A percentile compares a stretch with the other conserved stretches of the same genome.
Evolutionary conservation across 2,797 vertebrate genomes (phyloP).

Genomic region (Micrastur ruficollis): DNA sequence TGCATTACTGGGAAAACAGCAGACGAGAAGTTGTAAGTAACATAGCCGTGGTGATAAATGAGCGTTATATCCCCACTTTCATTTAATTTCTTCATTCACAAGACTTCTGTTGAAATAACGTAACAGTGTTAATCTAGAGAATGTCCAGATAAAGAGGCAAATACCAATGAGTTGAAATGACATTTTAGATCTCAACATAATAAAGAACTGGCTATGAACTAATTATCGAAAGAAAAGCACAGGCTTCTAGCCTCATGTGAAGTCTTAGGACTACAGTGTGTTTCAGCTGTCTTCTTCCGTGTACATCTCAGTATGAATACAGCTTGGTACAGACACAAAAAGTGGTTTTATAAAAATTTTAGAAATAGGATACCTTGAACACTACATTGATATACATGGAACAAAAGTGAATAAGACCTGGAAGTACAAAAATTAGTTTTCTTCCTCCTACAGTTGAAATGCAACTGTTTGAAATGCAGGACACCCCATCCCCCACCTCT

Average conservation of each 20-base stretch:
- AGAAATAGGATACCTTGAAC: not conserved
- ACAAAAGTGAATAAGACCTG: not conserved
- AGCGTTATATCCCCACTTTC: not conserved
- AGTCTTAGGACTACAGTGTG: not conserved
- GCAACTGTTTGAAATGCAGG: not conserved
- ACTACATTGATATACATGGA: rapidly evolving
- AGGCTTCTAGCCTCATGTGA: not conserved
- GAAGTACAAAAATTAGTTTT: not conserved
- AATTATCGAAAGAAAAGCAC: not conserved
- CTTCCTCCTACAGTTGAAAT: not conserved
- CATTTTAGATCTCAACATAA: not conserved
- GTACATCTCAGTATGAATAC: not conserved
- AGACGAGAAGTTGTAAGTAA: not conserved
- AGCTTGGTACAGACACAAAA: not conserved
- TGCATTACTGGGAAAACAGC: not conserved
- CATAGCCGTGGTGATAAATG: not conserved
- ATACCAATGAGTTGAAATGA: not conserved
- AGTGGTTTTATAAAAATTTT: not conserved
- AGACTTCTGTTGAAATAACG: not conserved
- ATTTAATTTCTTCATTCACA: not conserved
- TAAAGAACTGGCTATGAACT: not conserved
- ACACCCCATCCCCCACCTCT: not conserved
- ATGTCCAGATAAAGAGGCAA: not conserved
- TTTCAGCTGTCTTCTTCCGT: not conserved
- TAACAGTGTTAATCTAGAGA: not conserved